Conservation (phyloP, 2,113 vertebrate species). For the Sphaerodactylus townsendi region DNA sequence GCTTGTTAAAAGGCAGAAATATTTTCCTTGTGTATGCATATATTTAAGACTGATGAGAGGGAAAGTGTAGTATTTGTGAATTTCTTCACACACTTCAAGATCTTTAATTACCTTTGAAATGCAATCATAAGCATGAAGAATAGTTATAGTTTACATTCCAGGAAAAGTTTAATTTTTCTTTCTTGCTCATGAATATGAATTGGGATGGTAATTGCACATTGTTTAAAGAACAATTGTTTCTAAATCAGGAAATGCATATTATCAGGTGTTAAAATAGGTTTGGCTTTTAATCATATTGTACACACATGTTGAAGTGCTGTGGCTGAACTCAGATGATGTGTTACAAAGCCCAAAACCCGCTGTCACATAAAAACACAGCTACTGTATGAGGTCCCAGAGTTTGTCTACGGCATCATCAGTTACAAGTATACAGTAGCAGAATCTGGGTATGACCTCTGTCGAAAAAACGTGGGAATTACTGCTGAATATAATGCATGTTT, state of each 20-base stretch:
- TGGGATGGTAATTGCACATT: not conserved
- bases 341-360: not conserved
- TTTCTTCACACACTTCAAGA: not conserved
- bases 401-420: too few species aligned
- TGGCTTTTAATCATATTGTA: not conserved
- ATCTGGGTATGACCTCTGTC: not conserved
- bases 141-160: slow-evolving; percentile 16
- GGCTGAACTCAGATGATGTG: fast-evolving
- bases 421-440: not conserved
- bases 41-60: not conserved
- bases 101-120: slow-evolving; percentile 8
- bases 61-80: slow-evolving; percentile 1
- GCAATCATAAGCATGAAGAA: not conserved
- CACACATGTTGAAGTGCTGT: not conserved
- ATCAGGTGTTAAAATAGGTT: not conserved
- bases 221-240: not conserved
- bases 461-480: not conserved
- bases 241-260: not conserved
- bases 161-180: not conserved
- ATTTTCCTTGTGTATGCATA: slow-evolving; percentile 21
- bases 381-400: not conserved
- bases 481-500: not conserved
- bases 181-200: not conserved
- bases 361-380: not conserved
- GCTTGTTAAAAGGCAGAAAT: slow-evolving; percentile 21